Evolutionary conservation across 1,140 invertebrate genomes (phyloP).

Genomic region (Leptopilina clavipes): DNA sequence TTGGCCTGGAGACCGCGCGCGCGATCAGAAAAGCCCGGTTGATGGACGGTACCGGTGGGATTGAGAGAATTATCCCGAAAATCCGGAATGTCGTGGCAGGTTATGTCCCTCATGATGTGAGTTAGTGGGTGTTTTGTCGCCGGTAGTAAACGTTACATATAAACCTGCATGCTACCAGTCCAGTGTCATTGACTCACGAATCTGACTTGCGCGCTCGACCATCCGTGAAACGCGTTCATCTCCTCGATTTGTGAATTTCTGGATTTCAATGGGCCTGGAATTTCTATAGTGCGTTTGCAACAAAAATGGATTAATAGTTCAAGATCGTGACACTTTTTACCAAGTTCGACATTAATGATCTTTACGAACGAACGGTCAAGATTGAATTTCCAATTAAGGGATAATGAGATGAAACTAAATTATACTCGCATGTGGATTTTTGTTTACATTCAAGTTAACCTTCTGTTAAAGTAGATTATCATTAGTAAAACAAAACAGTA

Average conservation of each 20-base stretch:
- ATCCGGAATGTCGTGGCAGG: slow-evolving; percentile 43
- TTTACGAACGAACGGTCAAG: background rate
- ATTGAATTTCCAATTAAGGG: background rate
- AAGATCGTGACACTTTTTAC: background rate
- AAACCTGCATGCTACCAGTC: slow-evolving; percentile 40
- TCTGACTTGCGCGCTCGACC: slow-evolving; percentile 36
- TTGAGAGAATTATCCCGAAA: slow-evolving; percentile 12
- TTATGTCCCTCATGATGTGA: slow-evolving; percentile 52
- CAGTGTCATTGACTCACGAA: slow-evolving; percentile 37
- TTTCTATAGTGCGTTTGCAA: slow-evolving; percentile 29
- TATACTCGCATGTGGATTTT: background rate
- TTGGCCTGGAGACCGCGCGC: background rate
- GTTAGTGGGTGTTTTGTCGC: slow-evolving; percentile 41
- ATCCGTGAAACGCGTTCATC: slow-evolving; percentile 25
- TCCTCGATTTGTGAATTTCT: slow-evolving; percentile 16
- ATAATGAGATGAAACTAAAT: background rate
- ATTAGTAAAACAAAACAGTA: background rate
- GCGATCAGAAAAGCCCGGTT: background rate
- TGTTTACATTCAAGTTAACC: slow-evolving; percentile 30
- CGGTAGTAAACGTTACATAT: slow-evolving; percentile 36
- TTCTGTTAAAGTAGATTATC: background rate
- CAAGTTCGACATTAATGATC: background rate
- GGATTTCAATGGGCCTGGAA: slow-evolving; percentile 32
- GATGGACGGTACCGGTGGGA: slow-evolving; percentile 21
- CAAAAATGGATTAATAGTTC: background rate